Percentiles rank a stretch among this genome's conserved stretches.
Evolutionary conservation across 2,797 vertebrate genomes (phyloP).

Genomic region (Pangasius sanitwongsei): DNA sequence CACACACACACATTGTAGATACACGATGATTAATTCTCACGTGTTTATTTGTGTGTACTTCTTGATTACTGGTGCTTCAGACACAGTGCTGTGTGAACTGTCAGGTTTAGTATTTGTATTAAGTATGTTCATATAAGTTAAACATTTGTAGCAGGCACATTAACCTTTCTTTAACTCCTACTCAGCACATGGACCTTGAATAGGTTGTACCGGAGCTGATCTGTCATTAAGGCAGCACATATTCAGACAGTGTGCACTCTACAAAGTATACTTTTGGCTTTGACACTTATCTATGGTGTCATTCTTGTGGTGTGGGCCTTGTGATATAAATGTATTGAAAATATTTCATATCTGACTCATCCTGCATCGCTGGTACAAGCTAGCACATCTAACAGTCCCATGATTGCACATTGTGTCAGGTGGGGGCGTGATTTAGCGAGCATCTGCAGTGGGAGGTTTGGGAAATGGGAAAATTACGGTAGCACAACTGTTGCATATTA

Average conservation of each 20-base stretch:
- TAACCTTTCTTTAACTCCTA: neutral
- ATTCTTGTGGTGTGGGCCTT: neutral
- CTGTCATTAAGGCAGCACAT: neutral
- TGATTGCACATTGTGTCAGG: neutral
- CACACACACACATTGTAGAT: conserved; percentile 31
- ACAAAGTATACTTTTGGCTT: neutral
- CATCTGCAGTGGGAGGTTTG: neutral
- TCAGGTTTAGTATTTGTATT: neutral
- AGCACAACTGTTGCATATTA: neutral
- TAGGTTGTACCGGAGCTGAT: too few relatives aligned
- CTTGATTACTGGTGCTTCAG: neutral
- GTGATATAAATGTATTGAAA: neutral
- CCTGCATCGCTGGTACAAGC: neutral
- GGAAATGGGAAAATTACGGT: neutral
- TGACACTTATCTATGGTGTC: neutral
- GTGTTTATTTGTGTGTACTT: conserved; percentile 8
- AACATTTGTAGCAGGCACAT: neutral
- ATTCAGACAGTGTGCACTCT: neutral
- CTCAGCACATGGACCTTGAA: neutral
- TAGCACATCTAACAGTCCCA: neutral
- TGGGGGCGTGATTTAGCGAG: neutral
- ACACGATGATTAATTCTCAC: conserved; percentile 18
- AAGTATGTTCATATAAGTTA: neutral
- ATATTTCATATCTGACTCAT: neutral
- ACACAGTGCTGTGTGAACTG: neutral